A percentile compares a stretch with the other conserved stretches of the same genome.
These are phyloP conservation scores for Chaetorhynchus papuensis DNA, from an alignment of 2,113 vertebrate species.

Conservation along the genomic window DNA sequence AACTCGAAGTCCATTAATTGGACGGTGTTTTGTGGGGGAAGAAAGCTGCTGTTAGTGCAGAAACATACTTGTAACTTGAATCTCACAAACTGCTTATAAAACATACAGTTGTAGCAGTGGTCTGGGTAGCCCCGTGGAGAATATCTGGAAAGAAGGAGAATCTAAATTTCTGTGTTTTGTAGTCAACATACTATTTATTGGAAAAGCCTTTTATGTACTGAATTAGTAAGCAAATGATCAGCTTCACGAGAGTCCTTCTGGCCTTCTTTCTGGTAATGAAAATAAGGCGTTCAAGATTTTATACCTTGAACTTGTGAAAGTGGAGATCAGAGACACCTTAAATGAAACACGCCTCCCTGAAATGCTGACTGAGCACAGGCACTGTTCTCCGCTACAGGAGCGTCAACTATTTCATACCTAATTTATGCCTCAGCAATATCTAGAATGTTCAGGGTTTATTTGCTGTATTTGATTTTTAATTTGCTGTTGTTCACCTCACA, in stretches of 20 bases:
- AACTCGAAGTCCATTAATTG: neutral
- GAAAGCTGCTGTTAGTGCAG: neutral
- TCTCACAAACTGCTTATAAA: neutral
- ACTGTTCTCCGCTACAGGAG: neutral
- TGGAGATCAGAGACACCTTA: neutral
- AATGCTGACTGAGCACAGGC: neutral
- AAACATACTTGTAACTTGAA: neutral
- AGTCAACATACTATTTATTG: neutral
- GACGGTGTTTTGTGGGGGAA: neutral
- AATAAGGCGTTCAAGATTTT: neutral
- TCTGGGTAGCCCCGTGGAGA: neutral
- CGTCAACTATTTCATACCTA: neutral
- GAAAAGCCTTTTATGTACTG: neutral
- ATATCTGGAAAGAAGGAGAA: neutral
- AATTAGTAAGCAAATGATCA: constrained; percentile 6
- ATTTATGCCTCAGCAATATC: neutral
- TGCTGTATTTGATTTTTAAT: neutral
- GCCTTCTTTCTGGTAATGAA: neutral
- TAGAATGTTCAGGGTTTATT: neutral
- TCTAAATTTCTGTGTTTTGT: neutral
- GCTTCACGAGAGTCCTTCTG: neutral
- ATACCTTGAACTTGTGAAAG: neutral
- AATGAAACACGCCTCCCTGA: neutral
- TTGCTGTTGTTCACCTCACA: neutral
- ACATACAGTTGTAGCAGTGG: neutral